These are phyloP conservation scores for Pseudoatta argentina DNA, from an alignment of 1,140 invertebrate genomes.

Conservation along the genomic window DNA sequence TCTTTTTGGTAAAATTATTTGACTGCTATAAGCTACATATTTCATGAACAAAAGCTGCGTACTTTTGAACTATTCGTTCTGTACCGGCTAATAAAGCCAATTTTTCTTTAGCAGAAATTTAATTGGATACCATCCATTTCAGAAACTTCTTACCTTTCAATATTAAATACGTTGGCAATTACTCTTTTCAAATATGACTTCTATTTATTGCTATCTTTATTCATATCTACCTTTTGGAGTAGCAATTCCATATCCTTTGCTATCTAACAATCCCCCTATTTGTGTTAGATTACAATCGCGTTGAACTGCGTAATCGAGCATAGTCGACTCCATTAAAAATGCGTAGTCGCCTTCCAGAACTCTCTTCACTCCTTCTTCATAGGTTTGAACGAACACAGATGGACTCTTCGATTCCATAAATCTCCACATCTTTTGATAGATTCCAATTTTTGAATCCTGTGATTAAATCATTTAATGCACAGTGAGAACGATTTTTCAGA, in stretches of 20 bases:
- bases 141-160: conserved; percentile 22
- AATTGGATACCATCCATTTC: neutral
- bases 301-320: conserved; percentile 98
- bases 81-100: neutral
- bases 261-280: conserved; percentile 97
- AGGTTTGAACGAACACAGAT: conserved; percentile 94
- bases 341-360: conserved; percentile 97
- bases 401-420: conserved; percentile 95
- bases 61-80: neutral
- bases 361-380: conserved; percentile 95
- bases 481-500: no score
- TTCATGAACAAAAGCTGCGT: neutral
- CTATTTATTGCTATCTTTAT: neutral
- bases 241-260: conserved; percentile 96
- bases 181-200: neutral
- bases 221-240: conserved; percentile 91
- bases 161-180: conserved; percentile 12
- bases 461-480: conserved; percentile 37
- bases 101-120: conserved; percentile 28
- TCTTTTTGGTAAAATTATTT: neutral
- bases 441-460: conserved; percentile 97
- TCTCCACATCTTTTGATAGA: conserved; percentile 98
- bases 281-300: conserved; percentile 99
- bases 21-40: neutral
- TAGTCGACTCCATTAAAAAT: conserved; percentile 99